phyloP scores from a whole-genome alignment of 2,888 invertebrate genomes.

The Synergus laeviventris region DNA sequence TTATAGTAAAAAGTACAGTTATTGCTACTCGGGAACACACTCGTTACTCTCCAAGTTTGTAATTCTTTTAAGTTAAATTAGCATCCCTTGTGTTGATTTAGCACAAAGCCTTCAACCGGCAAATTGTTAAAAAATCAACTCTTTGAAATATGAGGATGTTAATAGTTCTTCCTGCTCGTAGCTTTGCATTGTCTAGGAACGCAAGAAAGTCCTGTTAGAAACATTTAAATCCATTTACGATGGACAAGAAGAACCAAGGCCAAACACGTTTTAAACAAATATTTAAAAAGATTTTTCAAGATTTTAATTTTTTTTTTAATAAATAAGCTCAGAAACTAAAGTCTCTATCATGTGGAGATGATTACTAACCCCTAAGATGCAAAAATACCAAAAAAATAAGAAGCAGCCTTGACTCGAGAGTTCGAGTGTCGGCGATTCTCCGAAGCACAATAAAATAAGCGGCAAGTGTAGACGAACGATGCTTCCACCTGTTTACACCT shows the following conservation, averaged over 20 bases:
- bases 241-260: no score
- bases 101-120: not conserved
- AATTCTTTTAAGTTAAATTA: constrained; percentile 17
- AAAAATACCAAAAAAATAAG: constrained; percentile 8
- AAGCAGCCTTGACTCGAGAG: not conserved
- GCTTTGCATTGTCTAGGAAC: not conserved
- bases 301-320: no score
- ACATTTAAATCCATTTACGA: no score
- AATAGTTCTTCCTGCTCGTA: not conserved
- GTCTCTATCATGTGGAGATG: no score
- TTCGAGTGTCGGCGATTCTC: constrained; percentile 52
- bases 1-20: constrained; percentile 29
- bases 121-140: not conserved
- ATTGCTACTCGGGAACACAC: not conserved
- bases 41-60: not conserved
- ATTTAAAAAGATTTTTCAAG: no score
- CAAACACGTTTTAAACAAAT: no score
- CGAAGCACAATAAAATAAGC: constrained; percentile 59
- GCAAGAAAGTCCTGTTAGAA: not conserved
- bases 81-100: constrained; percentile 23
- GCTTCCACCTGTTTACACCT: constrained; percentile 58
- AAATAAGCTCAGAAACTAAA: no score
- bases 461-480: constrained; percentile 45
- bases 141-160: constrained; percentile 5
- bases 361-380: no score